A percentile compares a stretch with the other conserved stretches of the same genome.
Conservation (phyloP, 2,888 invertebrate species). For the Panzeria rudis region DNA sequence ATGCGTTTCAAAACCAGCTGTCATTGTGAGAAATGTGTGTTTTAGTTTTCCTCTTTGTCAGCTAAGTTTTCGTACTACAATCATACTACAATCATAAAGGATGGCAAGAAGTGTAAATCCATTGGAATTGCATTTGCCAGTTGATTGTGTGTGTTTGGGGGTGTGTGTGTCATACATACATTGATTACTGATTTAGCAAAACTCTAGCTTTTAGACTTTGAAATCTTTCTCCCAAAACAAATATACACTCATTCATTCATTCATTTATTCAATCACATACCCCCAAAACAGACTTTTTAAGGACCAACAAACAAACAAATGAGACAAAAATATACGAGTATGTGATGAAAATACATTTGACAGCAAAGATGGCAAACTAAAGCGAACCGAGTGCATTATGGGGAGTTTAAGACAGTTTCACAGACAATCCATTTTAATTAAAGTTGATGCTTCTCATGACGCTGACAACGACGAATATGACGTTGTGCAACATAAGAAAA, state of each 20-base stretch:
- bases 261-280: constrained; percentile 15
- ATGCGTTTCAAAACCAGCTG: constrained; percentile 57
- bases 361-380: constrained; percentile 35
- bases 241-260: constrained; percentile 25
- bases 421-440: constrained; percentile 70
- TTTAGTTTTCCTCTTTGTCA: constrained; percentile 57
- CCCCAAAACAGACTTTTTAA: neutral
- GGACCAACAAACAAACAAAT: neutral
- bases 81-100: constrained; percentile 17
- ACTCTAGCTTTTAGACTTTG: constrained; percentile 51
- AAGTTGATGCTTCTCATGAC: constrained; percentile 49
- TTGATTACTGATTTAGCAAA: constrained; percentile 40
- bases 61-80: constrained; percentile 34
- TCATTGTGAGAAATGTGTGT: constrained; percentile 43
- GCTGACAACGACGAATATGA: constrained; percentile 8
- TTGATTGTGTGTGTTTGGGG: neutral
- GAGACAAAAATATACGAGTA: neutral
- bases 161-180: neutral
- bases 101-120: neutral
- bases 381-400: constrained; percentile 37
- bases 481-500: neutral
- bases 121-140: constrained; percentile 11
- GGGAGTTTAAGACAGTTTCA: constrained; percentile 36
- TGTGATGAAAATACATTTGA: constrained; percentile 3
- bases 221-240: constrained; percentile 41